These are phyloP conservation scores for Boulengerochromis microlepis DNA, from an alignment of 2,113 vertebrate genomes.

Conservation along the genomic window DNA sequence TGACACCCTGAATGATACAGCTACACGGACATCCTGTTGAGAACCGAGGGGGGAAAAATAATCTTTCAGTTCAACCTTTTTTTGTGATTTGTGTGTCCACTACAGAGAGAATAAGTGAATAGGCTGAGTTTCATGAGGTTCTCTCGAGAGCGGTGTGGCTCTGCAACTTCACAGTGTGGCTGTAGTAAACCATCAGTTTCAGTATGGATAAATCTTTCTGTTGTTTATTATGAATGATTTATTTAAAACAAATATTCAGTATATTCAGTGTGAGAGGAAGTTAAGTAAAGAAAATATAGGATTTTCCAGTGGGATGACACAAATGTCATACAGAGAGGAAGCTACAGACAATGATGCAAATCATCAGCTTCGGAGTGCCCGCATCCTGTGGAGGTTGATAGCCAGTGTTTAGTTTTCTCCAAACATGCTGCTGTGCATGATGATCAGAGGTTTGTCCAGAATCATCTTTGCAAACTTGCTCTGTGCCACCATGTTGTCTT, in stretches of 20 bases:
- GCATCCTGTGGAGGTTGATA: no score
- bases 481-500: neutral
- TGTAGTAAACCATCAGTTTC: neutral
- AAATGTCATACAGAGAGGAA: neutral
- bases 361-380: neutral
- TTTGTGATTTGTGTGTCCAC: neutral
- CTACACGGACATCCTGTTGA: neutral
- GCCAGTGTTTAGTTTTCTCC: neutral
- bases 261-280: neutral
- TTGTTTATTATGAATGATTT: neutral
- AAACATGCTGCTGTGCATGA: neutral
- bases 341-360: neutral
- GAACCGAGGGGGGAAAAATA: neutral
- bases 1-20: neutral
- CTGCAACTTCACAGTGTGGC: neutral
- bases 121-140: neutral
- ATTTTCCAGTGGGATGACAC: neutral
- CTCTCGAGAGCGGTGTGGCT: neutral
- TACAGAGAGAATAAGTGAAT: neutral
- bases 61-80: neutral
- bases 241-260: neutral
- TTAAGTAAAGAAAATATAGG: neutral
- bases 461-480: neutral
- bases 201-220: neutral
- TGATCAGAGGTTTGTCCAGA: neutral